Evolutionary conservation across 2,888 invertebrate genomes (phyloP).

Genomic region (Hemaris fuciformis): DNA sequence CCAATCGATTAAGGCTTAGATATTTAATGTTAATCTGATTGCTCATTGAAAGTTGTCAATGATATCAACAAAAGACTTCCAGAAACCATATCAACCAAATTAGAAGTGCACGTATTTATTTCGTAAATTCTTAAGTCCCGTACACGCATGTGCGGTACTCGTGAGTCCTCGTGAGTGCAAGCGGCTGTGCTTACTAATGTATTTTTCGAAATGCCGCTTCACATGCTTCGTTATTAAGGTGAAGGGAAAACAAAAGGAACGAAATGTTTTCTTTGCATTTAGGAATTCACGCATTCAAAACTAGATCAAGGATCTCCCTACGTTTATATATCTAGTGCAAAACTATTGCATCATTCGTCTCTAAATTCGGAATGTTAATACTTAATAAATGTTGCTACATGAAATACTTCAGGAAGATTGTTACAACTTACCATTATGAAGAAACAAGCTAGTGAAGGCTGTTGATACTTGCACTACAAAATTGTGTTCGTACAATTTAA

Average conservation of each 20-base stretch:
- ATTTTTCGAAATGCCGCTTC: background rate
- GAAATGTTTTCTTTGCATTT: background rate
- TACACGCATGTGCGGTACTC: background rate
- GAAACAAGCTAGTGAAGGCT: too few species aligned
- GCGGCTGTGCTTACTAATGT: background rate
- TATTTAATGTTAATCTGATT: too few species aligned
- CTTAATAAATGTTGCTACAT: too few species aligned
- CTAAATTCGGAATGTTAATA: too few species aligned
- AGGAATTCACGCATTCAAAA: background rate
- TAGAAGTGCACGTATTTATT: background rate
- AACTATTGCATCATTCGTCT: too few species aligned
- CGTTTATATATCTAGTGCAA: background rate
- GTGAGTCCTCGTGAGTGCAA: background rate
- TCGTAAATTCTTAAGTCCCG: background rate
- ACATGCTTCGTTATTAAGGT: constrained; percentile 6
- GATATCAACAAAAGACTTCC: too few species aligned
- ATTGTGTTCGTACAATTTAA: too few species aligned
- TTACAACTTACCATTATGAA: too few species aligned
- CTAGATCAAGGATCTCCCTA: background rate
- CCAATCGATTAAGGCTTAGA: too few species aligned
- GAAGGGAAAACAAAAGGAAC: background rate
- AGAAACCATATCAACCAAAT: background rate
- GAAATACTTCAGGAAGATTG: too few species aligned
- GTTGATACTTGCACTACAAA: too few species aligned
- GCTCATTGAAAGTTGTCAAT: background rate